Percentiles rank a stretch among this genome's conserved stretches.
phyloP scores from a whole-genome alignment of 2,797 vertebrate genomes.

The Synanceia verrucosa region DNA sequence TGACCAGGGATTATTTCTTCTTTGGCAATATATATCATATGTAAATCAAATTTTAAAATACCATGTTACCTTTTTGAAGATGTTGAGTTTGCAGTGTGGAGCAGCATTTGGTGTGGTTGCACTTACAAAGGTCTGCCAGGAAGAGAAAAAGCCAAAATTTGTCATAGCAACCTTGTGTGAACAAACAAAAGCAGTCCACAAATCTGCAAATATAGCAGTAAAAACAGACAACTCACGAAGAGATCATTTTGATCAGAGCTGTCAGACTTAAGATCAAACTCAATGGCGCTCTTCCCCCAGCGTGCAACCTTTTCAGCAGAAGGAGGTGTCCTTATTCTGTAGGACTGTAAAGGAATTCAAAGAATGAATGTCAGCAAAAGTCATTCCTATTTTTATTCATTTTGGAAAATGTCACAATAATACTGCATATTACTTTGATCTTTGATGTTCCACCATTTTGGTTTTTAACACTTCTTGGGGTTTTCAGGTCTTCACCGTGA shows the following conservation, averaged over 20 bases:
- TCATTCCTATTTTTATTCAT: conserved; percentile 13
- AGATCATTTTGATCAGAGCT: conserved; percentile 90
- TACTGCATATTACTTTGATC: conserved; percentile 69
- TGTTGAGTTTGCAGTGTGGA: conserved; percentile 42
- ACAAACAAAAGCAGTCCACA: background rate
- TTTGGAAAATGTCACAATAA: conserved; percentile 37
- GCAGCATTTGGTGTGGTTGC: conserved; percentile 65
- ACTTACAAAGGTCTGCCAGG: conserved; percentile 79
- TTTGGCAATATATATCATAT: background rate
- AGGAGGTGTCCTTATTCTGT: conserved; percentile 89
- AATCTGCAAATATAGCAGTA: background rate
- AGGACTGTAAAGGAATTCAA: conserved; percentile 81
- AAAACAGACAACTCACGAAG: conserved; percentile 79
- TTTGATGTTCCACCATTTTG: conserved; percentile 59
- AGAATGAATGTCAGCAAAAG: conserved; percentile 35
- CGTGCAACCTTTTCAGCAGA: conserved; percentile 61
- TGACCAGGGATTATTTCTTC: background rate
- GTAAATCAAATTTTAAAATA: background rate
- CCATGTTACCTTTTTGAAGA: conserved; percentile 80
- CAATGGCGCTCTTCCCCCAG: conserved; percentile 81
- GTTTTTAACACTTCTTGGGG: conserved; percentile 36
- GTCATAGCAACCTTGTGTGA: background rate
- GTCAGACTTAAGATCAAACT: conserved; percentile 89
- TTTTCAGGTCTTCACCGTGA: conserved; percentile 48
- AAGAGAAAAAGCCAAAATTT: conserved; percentile 46